Evolutionary conservation across 2,888 invertebrate species (phyloP).

Genomic region (Callimorpha dominula): DNA sequence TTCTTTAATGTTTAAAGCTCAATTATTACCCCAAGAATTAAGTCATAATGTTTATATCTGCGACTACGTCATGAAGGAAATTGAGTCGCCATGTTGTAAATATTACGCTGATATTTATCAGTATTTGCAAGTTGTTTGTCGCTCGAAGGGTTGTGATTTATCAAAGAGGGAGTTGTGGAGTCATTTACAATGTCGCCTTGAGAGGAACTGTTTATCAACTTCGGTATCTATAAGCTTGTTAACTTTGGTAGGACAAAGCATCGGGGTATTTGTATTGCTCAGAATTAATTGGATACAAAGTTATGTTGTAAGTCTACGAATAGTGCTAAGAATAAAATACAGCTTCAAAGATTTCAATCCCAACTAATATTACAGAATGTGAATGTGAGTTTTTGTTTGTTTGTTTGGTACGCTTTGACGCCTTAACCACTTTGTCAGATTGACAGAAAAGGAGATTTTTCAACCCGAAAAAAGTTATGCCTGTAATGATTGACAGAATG

Average conservation of each 20-base stretch:
- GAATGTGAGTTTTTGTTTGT: too few species aligned
- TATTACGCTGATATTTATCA: constrained; percentile 14
- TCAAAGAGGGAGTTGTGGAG: constrained; percentile 8
- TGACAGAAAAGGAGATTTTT: too few species aligned
- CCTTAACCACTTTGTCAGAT: too few species aligned
- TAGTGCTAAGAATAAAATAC: neutral
- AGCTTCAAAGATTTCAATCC: too few species aligned
- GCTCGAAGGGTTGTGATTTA: constrained; percentile 12
- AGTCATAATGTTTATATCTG: neutral
- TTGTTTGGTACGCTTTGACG: too few species aligned
- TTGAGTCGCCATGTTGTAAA: neutral
- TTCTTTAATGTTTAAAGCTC: constrained; percentile 2
- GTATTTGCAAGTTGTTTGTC: constrained; percentile 12
- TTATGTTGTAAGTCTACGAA: neutral
- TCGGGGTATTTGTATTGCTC: neutral
- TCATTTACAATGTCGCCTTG: constrained; percentile 1
- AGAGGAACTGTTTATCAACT: constrained; percentile 7
- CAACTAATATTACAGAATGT: too few species aligned
- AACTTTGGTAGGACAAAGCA: neutral
- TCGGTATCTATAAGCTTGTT: neutral
- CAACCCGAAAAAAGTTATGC: too few species aligned
- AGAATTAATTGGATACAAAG: neutral
- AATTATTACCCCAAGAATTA: neutral
- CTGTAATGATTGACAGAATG: too few species aligned
- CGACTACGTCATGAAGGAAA: constrained; percentile 5